Evolutionary conservation across 2,113 vertebrate species (phyloP).

Genomic region (Prietella phreatophila): DNA sequence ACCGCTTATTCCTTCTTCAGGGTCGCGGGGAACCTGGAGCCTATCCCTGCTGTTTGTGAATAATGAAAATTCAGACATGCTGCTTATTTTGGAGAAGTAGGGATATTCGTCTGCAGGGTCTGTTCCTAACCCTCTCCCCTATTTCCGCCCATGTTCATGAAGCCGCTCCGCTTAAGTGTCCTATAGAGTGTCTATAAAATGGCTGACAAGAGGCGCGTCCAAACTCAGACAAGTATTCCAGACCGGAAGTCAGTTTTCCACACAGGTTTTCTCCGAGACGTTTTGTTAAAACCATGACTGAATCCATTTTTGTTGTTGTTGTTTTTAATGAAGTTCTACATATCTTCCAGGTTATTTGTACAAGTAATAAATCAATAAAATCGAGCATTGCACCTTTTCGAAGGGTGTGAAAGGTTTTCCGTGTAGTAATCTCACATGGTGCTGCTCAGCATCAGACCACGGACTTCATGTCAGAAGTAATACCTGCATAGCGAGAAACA

Average conservation of each 20-base stretch:
- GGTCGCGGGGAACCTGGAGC: too few species aligned
- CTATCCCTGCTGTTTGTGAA: too few species aligned
- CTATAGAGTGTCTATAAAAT: neutral
- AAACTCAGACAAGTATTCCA: neutral
- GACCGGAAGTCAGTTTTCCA: neutral
- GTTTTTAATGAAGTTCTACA: neutral
- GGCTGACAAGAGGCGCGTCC: neutral
- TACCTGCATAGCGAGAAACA: neutral
- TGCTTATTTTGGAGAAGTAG: too few species aligned
- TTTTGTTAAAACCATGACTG: neutral
- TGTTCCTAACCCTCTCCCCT: too few species aligned
- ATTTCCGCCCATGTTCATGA: neutral
- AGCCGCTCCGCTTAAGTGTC: too few species aligned
- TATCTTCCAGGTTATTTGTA: neutral
- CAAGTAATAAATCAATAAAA: neutral
- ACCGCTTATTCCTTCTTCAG: too few species aligned
- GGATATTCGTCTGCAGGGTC: too few species aligned
- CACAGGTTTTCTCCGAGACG: neutral
- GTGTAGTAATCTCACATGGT: neutral
- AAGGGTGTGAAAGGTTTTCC: neutral
- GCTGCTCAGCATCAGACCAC: neutral
- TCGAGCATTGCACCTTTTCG: too few species aligned
- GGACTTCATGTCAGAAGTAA: too few species aligned
- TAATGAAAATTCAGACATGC: too few species aligned
- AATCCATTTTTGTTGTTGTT: neutral